Evolutionary conservation across 2,113 vertebrate species (phyloP), one percentile per base, ranked within the genome.

Genomic region (Chloropsis hardwickii): DNA sequence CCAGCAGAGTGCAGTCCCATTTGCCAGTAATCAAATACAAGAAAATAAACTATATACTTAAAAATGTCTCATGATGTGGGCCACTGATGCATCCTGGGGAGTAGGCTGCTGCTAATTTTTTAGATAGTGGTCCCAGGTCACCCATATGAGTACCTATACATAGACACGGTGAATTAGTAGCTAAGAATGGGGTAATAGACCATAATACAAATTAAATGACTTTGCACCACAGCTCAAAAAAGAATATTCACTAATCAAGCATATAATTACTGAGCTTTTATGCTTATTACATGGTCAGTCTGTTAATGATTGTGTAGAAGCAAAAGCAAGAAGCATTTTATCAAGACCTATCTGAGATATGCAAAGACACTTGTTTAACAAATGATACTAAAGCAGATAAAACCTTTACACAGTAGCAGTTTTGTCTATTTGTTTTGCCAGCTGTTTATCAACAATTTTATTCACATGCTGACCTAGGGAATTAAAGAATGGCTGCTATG

Each of bases 361-460:
- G 17, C 37, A 42, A 88, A 86, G 45, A 9, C 31, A 86, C 35
- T 66, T 70, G 45, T 96, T 80, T 73, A 65, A 87, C 19, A 22
- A 71, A 39, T 29, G 74, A 60, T 91, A 53, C 64, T 51, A 65
- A 39, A 60, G 61, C 66, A 89, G 74, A 83, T n/a, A 51, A 71
- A 61, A 27, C 6, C 1, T 67, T 83, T 70, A 47, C 23, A 74
- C 31, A 47, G 17, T 8, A 71, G 3, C 9, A 39, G 10, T 37
- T 76, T 95, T 70, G 18, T 65, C 61, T 73, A 24, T 53, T 71
- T 60, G 18, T 24, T 90, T 96, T 88, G 19, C 50, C 54, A 95
- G 16, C 20, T 91, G 35, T 80, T 89, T 94, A 65, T 88, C 64
- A 69, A 72, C 40, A 70, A 40, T 95, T 96, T 87, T 91, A 53